Conservation (phyloP, 1,140 invertebrate genomes). For the Steinernema khuongi region DNA sequence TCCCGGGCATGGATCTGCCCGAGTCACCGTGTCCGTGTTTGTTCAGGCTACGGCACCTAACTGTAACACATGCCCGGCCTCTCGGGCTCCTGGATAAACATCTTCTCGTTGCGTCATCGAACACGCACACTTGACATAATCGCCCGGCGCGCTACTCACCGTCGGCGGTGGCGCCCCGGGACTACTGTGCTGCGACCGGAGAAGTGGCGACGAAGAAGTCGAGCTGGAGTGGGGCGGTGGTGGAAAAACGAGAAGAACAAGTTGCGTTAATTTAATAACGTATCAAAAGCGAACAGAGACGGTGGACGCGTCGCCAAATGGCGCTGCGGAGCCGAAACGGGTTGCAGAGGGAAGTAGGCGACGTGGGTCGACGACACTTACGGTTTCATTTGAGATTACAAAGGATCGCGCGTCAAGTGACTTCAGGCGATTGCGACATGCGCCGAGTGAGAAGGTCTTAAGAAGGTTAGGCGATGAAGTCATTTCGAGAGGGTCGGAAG, state of each 20-base stretch:
- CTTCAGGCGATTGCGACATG: background rate
- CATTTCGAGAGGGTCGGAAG: no score
- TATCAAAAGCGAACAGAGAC: background rate
- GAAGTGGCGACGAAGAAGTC: background rate
- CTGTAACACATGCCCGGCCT: slow-evolving; percentile 2
- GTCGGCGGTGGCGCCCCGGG: background rate
- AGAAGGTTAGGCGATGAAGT: background rate
- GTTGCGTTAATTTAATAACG: slow-evolving; percentile 17
- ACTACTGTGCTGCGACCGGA: slow-evolving; percentile 16
- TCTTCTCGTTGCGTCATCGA: slow-evolving; percentile 10
- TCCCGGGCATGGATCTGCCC: no score
- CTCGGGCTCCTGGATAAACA: background rate
- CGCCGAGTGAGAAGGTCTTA: background rate
- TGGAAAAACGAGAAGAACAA: slow-evolving; percentile 11
- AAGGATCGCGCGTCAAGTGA: slow-evolving; percentile 8
- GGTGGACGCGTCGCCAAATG: background rate
- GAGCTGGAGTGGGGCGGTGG: background rate
- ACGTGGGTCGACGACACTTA: slow-evolving; percentile 10
- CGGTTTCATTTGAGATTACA: slow-evolving; percentile 10
- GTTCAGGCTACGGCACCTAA: background rate
- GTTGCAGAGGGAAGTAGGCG: background rate
- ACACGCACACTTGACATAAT: slow-evolving; percentile 16
- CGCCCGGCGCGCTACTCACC: background rate
- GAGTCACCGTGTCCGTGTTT: no score
- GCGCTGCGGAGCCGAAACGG: background rate